Conservation (phyloP, 2,113 vertebrate genomes). For the Peromyscus californicus region DNA sequence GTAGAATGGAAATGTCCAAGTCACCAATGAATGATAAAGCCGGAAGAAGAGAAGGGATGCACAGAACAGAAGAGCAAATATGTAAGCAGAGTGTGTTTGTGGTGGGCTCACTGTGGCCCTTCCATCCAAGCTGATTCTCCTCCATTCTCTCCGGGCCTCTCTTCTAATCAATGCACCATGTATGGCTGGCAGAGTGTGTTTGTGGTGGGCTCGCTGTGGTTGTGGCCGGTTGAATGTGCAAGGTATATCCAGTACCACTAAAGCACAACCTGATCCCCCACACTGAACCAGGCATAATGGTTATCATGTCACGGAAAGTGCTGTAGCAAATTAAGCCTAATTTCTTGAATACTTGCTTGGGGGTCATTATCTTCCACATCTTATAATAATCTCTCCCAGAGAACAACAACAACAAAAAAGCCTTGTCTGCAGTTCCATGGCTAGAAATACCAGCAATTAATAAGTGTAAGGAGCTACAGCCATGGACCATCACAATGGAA, state of each 20-base stretch:
- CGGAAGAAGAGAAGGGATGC: neutral
- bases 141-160: neutral
- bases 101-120: neutral
- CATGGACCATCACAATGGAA: conserved; percentile 6
- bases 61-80: neutral
- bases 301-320: neutral
- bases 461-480: conserved; percentile 36
- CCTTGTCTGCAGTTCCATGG: neutral
- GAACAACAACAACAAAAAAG: conserved; percentile 51
- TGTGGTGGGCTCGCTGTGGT: neutral
- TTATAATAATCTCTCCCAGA: conserved; percentile 48
- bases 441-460: conserved; percentile 35
- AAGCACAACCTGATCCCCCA: neutral
- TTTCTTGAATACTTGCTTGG: conserved; percentile 38
- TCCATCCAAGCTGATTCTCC: neutral
- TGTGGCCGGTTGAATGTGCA: neutral
- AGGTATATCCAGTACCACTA: neutral
- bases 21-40: neutral
- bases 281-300: neutral
- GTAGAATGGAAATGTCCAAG: neutral
- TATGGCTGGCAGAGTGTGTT: neutral
- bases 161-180: fast-evolving
- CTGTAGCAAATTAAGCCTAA: conserved; percentile 2
- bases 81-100: neutral
- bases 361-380: conserved; percentile 37